Conservation (phyloP, 2,888 invertebrate genomes). For the Galerucella calmariensis region DNA sequence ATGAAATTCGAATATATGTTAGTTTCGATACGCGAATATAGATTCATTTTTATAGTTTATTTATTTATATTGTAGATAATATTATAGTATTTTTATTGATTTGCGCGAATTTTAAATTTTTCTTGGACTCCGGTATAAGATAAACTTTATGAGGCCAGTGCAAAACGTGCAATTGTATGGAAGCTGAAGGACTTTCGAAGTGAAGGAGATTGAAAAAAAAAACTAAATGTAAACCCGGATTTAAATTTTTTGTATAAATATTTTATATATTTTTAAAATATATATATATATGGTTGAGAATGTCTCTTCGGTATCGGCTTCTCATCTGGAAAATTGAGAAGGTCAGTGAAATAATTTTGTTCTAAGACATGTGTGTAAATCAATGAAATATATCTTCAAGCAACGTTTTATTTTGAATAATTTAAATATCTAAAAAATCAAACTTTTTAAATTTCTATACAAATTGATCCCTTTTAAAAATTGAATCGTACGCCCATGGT, state of each 20-base stretch:
- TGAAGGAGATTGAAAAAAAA: slow-evolving; percentile 42
- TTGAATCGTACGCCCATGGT: no score
- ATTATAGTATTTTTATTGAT: slow-evolving; percentile 58
- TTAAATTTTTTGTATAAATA: slow-evolving; percentile 56
- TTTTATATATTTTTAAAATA: slow-evolving; percentile 48
- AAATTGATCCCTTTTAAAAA: no score
- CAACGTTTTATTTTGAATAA: not conserved
- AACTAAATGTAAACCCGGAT: slow-evolving; percentile 49
- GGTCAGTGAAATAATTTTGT: slow-evolving; percentile 57
- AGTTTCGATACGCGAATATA: slow-evolving; percentile 60
- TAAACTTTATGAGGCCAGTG: slow-evolving; percentile 61
- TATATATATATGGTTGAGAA: slow-evolving; percentile 40
- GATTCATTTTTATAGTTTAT: slow-evolving; percentile 63
- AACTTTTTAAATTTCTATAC: no score
- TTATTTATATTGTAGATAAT: slow-evolving; percentile 66
- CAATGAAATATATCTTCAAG: not conserved
- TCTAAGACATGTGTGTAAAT: slow-evolving; percentile 49
- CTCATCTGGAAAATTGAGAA: slow-evolving; percentile 45
- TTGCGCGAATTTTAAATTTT: slow-evolving; percentile 51
- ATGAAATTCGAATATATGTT: slow-evolving; percentile 59
- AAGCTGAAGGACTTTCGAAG: slow-evolving; percentile 53
- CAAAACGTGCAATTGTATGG: slow-evolving; percentile 43
- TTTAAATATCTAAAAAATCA: not conserved
- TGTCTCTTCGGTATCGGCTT: slow-evolving; percentile 42
- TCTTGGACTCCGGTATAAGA: slow-evolving; percentile 45